Evolutionary conservation across 2,113 vertebrate species (phyloP).

Genomic region (Sigmodon hispidus): DNA sequence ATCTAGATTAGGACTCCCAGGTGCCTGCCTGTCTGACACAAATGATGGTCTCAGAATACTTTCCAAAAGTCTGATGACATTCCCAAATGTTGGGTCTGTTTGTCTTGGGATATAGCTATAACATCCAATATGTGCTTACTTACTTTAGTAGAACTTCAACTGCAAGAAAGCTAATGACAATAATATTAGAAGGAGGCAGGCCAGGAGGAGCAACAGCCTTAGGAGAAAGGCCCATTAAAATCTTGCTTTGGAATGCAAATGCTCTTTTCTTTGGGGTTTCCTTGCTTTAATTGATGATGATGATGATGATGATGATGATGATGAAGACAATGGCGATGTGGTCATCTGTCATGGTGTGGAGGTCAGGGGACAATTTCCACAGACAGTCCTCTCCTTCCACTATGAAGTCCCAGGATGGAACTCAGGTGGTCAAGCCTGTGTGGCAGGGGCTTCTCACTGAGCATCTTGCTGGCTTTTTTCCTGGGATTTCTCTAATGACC

Average conservation of each 20-base stretch:
- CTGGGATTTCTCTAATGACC: slow-evolving; percentile 13
- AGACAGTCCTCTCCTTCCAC: neutral
- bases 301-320: too few relatives aligned
- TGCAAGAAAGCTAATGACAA: neutral
- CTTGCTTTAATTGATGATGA: neutral
- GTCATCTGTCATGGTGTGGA: neutral
- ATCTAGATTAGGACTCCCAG: neutral
- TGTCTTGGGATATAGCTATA: slow-evolving; percentile 8
- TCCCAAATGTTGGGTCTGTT: neutral
- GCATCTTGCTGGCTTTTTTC: neutral
- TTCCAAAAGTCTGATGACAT: neutral
- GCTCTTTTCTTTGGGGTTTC: neutral
- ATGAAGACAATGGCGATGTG: neutral
- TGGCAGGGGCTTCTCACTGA: neutral
- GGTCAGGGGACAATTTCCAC: neutral
- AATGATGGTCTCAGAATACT: neutral
- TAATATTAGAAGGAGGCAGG: neutral
- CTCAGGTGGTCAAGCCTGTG: neutral
- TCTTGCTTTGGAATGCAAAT: neutral
- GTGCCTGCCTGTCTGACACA: neutral
- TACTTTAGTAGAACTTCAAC: neutral
- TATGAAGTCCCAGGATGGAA: neutral
- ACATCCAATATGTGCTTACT: neutral
- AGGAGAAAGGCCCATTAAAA: slow-evolving; percentile 4
- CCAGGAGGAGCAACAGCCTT: neutral